Base-by-base conservation (phyloP, 1,140 invertebrate genomes). In the Macrotrachela quadricornifera region DNA sequence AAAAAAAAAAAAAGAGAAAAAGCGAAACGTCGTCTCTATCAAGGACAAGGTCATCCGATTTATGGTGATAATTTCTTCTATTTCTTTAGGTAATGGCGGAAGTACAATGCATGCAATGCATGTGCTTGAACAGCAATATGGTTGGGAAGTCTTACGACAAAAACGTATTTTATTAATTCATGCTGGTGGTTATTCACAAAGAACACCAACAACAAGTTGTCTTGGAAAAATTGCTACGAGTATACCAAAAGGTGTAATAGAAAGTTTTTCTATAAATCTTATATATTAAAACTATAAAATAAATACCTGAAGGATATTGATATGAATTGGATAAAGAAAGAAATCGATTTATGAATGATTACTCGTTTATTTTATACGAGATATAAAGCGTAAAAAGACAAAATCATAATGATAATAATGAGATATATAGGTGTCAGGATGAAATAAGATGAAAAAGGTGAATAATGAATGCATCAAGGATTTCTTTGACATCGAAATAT, bases 131-230 rank as follows among this genome's bases (percentile, higher is more conserved):
- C 21, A 59, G 10, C 50, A 61, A 18, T 67, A 64, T 57, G 62
- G 60, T 11, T 57, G 63, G 0, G 50, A 59, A 17, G 44, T 64
- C 55, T 55, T 36, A 58, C 0, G 59, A 59, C 51, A 61, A 36
- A n/a, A 46, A 12, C 40, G 60, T 49, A 60, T 71, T 1, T 55
- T 73, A 9, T 53, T 73, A 13, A 68, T 73, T 18, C 69, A 70
- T 59, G 67, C 71, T 30, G 72, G 72, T 37, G 72, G 72, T 6
- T 64, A 64, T 54, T 73, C 71, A 58, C 67, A 73, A 58, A 57
- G 72, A 48, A 60, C 73, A 55, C 72, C 72, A 14, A 70, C 64
- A 57, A 57, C 67, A 15, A 67, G 63, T 50, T 60, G 69, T 17
- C 57, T 71, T 0, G 72, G 72, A 4, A 73, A 73, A 59, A 59